Evolutionary conservation across 2,888 invertebrate genomes (phyloP), one percentile per base, ranked within the genome.

Genomic region (Serrognathus titanus): DNA sequence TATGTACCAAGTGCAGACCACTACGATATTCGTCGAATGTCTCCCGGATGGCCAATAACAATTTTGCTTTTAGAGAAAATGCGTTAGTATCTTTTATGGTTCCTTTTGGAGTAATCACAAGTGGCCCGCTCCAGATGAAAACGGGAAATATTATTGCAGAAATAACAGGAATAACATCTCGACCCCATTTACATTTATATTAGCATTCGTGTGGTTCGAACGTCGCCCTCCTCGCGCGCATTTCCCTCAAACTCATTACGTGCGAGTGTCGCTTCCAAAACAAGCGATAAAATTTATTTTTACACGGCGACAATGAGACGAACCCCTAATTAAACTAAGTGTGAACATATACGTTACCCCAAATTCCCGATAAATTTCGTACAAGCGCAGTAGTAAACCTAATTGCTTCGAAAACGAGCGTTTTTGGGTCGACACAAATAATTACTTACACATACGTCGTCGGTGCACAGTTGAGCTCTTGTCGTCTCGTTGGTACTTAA

Each of bases 41-140:
- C 53, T 64, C 65, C 65, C 65, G 48, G 45, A 62, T 57, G 65
- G 48, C 51, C 60, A 63, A 63, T 66, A 65, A 64, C 65, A 57
- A 58, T 65, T 65, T 65, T 60, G 60, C 60, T 63, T 57, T 59
- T 58, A 51, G 48, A 48, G 60, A 56, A 61, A 60, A 57, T 53
- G 60, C 57, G 60, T 52, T 58, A 54, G 52, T 55, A 60, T 59
- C 59, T 62, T 63, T 65, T 65, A 61, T 61, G 62, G 57, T 61
- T 58, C 63, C 63, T 60, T 57, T 61, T 58, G 61, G 63, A 58
- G 55, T 63, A 64, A 65, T 65, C 59, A 58, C 54, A 53, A 53
- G 52, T 46, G 48, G 55, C 48, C 58, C 55, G 57, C 36, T 54
- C 46, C 24, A 49, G 51, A 55, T 51, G 53, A 55, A 62, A 62